Percentiles rank a stretch among this genome's conserved stretches.
Conservation (phyloP, 2,113 vertebrate species). For the Sander lucioperca region DNA sequence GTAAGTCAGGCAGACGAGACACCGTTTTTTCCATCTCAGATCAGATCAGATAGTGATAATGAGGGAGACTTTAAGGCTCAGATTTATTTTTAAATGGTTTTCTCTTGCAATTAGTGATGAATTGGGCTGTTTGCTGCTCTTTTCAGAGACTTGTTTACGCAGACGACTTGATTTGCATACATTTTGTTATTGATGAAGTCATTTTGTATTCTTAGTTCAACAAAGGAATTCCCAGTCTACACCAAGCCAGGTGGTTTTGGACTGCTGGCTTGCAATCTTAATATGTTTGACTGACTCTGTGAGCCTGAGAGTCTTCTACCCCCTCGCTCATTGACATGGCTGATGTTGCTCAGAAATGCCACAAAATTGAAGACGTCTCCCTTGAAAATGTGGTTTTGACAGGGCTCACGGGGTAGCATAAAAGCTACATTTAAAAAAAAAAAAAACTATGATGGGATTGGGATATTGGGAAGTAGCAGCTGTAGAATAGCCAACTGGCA, state of each 20-base stretch:
- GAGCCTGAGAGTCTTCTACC: neutral
- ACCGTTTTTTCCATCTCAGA: neutral
- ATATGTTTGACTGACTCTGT: neutral
- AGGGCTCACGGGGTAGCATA: neutral
- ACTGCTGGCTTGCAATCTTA: neutral
- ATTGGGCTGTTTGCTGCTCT: conserved; percentile 4
- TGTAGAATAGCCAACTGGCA: neutral
- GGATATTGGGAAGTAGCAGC: neutral
- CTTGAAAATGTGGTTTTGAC: neutral
- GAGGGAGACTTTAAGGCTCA: neutral
- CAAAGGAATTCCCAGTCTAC: neutral
- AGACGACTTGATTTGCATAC: conserved; percentile 23
- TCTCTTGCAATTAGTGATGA: neutral
- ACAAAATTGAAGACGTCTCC: neutral
- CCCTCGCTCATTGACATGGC: neutral
- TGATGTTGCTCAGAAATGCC: neutral
- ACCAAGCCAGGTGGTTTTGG: neutral
- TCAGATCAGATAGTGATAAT: conserved; percentile 1
- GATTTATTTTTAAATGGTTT: neutral
- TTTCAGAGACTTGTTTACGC: conserved; percentile 8
- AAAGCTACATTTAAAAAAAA: neutral
- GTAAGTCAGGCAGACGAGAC: neutral
- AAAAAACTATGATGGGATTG: neutral
- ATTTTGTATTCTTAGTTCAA: neutral
- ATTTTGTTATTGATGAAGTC: neutral